Evolutionary conservation across 2,113 vertebrate species (phyloP).

Genomic region (Tenrec ecaudatus): DNA sequence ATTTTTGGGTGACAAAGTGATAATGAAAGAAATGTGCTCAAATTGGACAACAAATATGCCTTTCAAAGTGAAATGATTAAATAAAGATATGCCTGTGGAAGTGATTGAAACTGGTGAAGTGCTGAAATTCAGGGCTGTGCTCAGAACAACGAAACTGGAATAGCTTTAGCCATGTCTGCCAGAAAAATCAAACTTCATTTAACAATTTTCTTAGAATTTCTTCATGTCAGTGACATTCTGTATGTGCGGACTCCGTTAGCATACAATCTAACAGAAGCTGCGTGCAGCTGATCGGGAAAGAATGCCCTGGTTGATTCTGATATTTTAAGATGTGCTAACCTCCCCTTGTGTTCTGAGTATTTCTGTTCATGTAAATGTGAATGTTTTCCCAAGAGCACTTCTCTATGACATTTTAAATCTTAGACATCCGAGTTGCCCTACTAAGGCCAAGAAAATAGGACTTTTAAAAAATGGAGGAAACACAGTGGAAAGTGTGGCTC

Average conservation of each 20-base stretch:
- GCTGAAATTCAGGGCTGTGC: slow-evolving; percentile 71
- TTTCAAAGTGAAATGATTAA: slow-evolving; percentile 81
- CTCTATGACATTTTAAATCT: slow-evolving; percentile 78
- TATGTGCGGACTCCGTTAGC: slow-evolving; percentile 72
- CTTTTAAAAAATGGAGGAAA: slow-evolving; percentile 50
- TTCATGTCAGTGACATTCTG: slow-evolving; percentile 79
- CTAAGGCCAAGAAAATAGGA: slow-evolving; percentile 57
- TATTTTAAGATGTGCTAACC: slow-evolving; percentile 81
- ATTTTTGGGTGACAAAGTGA: slow-evolving; percentile 82
- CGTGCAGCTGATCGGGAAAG: slow-evolving; percentile 75
- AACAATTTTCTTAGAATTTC: slow-evolving; percentile 74
- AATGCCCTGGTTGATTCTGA: slow-evolving; percentile 76
- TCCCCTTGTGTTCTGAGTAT: slow-evolving; percentile 79
- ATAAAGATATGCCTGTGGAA: slow-evolving; percentile 76
- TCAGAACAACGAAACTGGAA: slow-evolving; percentile 76
- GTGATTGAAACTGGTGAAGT: slow-evolving; percentile 70
- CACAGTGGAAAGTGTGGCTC: neutral
- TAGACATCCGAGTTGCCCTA: slow-evolving; percentile 70
- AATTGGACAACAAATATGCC: slow-evolving; percentile 83
- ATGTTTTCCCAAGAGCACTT: slow-evolving; percentile 70
- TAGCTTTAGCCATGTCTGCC: slow-evolving; percentile 75
- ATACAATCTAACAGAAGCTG: slow-evolving; percentile 80
- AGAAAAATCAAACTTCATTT: slow-evolving; percentile 79
- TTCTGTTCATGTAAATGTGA: slow-evolving; percentile 80
- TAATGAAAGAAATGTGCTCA: slow-evolving; percentile 83